These are phyloP conservation scores for Myotis daubentonii DNA, from an alignment of 2,797 vertebrate genomes.

Conservation along the genomic window DNA sequence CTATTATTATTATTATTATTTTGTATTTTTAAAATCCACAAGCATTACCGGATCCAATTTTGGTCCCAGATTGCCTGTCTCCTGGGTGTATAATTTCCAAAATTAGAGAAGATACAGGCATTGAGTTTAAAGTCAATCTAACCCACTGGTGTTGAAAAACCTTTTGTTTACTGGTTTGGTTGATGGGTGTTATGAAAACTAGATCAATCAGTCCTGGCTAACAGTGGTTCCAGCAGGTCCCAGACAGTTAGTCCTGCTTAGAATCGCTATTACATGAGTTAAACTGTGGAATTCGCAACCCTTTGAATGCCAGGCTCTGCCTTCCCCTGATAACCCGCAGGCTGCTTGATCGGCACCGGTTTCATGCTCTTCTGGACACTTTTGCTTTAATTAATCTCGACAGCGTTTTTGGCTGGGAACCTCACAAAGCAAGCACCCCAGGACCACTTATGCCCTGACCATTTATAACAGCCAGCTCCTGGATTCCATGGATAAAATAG, in stretches of 20 bases:
- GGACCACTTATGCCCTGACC: conserved; percentile 9
- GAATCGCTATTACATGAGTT: not conserved
- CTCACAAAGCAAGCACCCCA: not conserved
- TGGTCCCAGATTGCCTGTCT: not conserved
- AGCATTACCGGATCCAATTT: not conserved
- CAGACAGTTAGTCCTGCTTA: not conserved
- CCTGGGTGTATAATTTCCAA: conserved; percentile 29
- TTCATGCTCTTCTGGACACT: conserved; percentile 6
- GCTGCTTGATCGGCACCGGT: not conserved
- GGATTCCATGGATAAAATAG: conserved; percentile 23
- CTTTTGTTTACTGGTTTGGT: conserved; percentile 53
- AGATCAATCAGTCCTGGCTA: conserved; percentile 47
- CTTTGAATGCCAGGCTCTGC: not conserved
- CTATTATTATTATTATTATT: not conserved
- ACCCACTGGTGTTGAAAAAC: not conserved
- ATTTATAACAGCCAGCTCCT: conserved; percentile 46
- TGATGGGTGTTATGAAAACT: not conserved
- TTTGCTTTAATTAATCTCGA: conserved; percentile 49
- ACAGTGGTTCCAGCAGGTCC: conserved; percentile 46
- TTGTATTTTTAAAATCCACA: not conserved
- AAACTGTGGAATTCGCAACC: not conserved
- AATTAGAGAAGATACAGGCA: not conserved
- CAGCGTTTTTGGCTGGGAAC: not conserved
- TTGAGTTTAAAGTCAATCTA: conserved; percentile 13
- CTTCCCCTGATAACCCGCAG: not conserved